Conservation (phyloP, 2,113 vertebrate genomes). For the Emberiza fucata region DNA sequence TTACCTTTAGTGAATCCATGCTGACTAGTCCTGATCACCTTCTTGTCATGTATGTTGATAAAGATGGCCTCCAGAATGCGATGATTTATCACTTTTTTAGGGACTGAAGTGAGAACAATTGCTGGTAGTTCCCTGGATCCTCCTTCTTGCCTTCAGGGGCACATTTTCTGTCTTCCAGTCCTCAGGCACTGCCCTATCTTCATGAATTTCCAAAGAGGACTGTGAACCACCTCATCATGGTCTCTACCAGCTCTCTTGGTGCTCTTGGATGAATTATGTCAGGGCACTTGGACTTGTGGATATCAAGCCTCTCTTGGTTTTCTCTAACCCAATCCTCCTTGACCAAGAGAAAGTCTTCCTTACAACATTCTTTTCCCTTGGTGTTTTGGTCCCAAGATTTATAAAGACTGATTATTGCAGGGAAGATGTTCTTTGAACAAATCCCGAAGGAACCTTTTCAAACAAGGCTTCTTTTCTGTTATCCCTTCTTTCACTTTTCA, state of each 20-base stretch:
- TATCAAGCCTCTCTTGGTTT: neutral
- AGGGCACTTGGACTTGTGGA: neutral
- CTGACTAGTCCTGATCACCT: neutral
- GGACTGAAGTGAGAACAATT: neutral
- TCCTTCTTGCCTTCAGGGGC: neutral
- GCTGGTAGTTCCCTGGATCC: neutral
- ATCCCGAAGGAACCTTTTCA: neutral
- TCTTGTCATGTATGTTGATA: neutral
- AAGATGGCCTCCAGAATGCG: neutral
- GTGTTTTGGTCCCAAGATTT: neutral
- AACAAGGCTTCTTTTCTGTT: neutral
- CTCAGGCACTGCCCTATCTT: neutral
- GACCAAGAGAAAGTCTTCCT: neutral
- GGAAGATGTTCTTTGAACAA: neutral
- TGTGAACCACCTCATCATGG: rapidly evolving
- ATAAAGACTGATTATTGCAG: neutral
- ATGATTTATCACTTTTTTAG: neutral
- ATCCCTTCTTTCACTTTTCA: neutral
- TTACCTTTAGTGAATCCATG: neutral
- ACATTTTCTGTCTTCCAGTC: neutral
- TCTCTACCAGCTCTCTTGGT: neutral
- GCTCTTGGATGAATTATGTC: neutral
- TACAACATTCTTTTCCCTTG: neutral
- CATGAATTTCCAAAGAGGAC: neutral
- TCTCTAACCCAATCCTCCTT: neutral